phyloP scores from a whole-genome alignment of 2,888 invertebrate genomes.

The Eurytoma californica region DNA sequence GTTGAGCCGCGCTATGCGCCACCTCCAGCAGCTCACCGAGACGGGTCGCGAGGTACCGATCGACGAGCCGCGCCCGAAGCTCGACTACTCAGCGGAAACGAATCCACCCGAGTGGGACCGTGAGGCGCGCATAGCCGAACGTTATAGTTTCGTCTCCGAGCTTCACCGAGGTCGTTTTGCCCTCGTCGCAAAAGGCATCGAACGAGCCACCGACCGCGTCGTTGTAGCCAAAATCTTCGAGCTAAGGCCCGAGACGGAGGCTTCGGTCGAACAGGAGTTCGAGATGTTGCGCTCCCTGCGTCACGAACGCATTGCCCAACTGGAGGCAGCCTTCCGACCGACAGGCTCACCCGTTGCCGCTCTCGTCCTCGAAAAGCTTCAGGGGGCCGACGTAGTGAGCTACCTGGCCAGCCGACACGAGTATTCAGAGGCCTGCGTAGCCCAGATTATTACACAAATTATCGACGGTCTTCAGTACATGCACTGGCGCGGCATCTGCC shows the following conservation, averaged over 20 bases:
- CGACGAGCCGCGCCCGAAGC: slow-evolving; percentile 79
- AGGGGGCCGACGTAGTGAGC: slow-evolving; percentile 93
- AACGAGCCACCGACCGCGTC: slow-evolving; percentile 84
- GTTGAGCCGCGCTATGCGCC: slow-evolving; percentile 88
- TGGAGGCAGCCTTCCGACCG: slow-evolving; percentile 84
- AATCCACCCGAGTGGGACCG: slow-evolving; percentile 83
- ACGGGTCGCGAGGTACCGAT: slow-evolving; percentile 83
- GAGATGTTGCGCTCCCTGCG: slow-evolving; percentile 87
- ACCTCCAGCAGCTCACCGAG: slow-evolving; percentile 90
- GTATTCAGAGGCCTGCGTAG: slow-evolving; percentile 94
- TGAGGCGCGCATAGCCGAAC: slow-evolving; percentile 82
- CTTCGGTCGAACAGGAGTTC: slow-evolving; percentile 84
- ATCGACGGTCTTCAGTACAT: slow-evolving; percentile 94
- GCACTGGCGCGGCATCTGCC: slow-evolving; percentile 94
- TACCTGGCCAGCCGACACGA: slow-evolving; percentile 92
- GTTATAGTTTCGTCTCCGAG: slow-evolving; percentile 91
- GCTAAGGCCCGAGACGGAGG: slow-evolving; percentile 79
- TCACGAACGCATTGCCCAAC: slow-evolving; percentile 90
- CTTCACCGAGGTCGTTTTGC: slow-evolving; percentile 91
- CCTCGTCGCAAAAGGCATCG: slow-evolving; percentile 87
- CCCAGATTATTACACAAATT: slow-evolving; percentile 89
- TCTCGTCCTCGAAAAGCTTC: slow-evolving; percentile 87
- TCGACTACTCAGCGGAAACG: slow-evolving; percentile 86
- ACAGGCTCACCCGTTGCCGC: slow-evolving; percentile 82
- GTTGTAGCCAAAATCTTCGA: slow-evolving; percentile 91